A percentile compares a stretch with the other conserved stretches of the same genome.
phyloP scores from a whole-genome alignment of 2,888 invertebrate genomes.

The Ophion ventricosus region DNA sequence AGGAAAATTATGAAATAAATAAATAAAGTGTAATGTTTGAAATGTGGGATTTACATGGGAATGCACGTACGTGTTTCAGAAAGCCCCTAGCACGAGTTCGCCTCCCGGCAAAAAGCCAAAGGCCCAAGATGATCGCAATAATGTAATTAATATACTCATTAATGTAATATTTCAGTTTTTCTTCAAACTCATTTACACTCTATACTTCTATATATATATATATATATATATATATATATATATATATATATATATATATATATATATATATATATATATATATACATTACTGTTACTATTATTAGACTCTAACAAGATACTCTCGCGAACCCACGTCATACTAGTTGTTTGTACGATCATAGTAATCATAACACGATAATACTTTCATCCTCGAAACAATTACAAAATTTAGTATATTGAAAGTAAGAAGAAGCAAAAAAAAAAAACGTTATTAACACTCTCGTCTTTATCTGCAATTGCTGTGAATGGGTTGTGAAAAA shows the following conservation, averaged over 20 bases:
- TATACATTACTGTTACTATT: constrained; percentile 64
- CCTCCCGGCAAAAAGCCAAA: constrained; percentile 82
- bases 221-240: constrained; percentile 44
- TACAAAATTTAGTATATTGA: constrained; percentile 28
- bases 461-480: constrained; percentile 38
- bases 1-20: constrained; percentile 54
- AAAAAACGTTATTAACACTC: constrained; percentile 29
- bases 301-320: constrained; percentile 55
- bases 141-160: constrained; percentile 83
- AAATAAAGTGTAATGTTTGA: constrained; percentile 69
- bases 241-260: constrained; percentile 40
- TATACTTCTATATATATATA: constrained; percentile 41
- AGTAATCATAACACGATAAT: constrained; percentile 67
- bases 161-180: constrained; percentile 79
- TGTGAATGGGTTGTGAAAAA: constrained; percentile 45
- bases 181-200: constrained; percentile 53
- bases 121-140: constrained; percentile 82
- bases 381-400: constrained; percentile 60
- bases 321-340: constrained; percentile 60
- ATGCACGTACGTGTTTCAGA: constrained; percentile 83
- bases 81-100: constrained; percentile 82
- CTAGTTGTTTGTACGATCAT: constrained; percentile 70
- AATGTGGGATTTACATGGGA: constrained; percentile 75
- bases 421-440: too few relatives aligned
- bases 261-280: constrained; percentile 39